A percentile compares a stretch with the other conserved stretches of the same genome.
phyloP scores from a whole-genome alignment of 2,797 vertebrate species.

The Lacerta agilis region DNA sequence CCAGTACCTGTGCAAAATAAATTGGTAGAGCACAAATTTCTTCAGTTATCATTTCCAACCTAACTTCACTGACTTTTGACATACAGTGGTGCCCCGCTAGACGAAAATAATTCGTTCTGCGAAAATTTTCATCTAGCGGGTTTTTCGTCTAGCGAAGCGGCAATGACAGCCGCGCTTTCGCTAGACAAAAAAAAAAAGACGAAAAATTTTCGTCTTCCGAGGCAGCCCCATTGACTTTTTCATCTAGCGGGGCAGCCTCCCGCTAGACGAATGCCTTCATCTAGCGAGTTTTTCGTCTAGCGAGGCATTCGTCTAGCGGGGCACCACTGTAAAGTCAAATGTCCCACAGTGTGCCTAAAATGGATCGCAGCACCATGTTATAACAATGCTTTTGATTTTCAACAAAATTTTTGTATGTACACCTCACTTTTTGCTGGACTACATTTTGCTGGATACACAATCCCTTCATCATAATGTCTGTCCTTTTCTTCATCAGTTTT shows the following conservation, averaged over 20 bases:
- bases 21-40: slow-evolving; percentile 22
- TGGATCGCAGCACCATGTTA: neutral
- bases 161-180: too few species aligned
- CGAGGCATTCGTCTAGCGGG: too few species aligned
- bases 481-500: neutral
- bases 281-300: too few species aligned
- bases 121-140: too few species aligned
- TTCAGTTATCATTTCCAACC: slow-evolving; percentile 2
- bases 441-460: neutral
- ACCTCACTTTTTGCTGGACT: neutral
- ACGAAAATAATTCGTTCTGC: too few species aligned
- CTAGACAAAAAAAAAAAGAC: too few species aligned
- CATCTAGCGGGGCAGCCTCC: too few species aligned
- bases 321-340: neutral
- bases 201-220: too few species aligned
- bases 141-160: too few species aligned
- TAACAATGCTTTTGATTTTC: neutral
- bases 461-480: neutral
- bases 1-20: slow-evolving; percentile 87
- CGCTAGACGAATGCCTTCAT: too few species aligned
- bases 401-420: neutral
- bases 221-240: too few species aligned
- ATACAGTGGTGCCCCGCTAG: too few species aligned
- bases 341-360: neutral
- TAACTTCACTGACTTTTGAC: neutral